Conservation (phyloP, 2,113 vertebrate genomes). For the Prinia subflava region DNA sequence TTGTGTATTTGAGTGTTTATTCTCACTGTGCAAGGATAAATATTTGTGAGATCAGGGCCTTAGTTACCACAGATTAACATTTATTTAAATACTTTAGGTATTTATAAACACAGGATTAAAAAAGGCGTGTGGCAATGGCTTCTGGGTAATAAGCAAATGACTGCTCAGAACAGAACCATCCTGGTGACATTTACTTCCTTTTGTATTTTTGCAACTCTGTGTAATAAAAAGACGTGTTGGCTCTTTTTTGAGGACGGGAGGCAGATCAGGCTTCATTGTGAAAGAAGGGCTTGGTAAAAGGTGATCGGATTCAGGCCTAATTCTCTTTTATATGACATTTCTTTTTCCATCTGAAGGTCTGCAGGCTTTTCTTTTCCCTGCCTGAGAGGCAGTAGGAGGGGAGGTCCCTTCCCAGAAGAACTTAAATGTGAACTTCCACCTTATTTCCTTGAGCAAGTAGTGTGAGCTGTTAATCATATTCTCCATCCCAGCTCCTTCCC, state of each 20-base stretch:
- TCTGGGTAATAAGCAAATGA: slow-evolving; percentile 51
- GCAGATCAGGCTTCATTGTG: not conserved
- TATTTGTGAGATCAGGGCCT: slow-evolving; percentile 25
- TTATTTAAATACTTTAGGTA: slow-evolving; percentile 49
- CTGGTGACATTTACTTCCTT: slow-evolving; percentile 44
- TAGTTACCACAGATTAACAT: not conserved
- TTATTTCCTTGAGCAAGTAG: not conserved
- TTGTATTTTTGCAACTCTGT: slow-evolving; percentile 17
- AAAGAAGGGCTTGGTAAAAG: not conserved
- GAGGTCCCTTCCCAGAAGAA: not conserved
- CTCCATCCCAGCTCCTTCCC: not conserved
- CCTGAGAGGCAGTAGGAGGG: not conserved
- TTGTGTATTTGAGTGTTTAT: not conserved
- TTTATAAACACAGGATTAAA: slow-evolving; percentile 40
- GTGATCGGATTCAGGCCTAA: not conserved
- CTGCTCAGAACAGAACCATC: slow-evolving; percentile 44
- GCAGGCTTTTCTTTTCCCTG: not conserved
- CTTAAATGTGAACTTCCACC: not conserved
- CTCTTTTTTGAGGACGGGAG: not conserved
- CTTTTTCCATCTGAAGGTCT: not conserved
- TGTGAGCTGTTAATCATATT: not conserved
- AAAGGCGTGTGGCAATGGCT: slow-evolving; percentile 1
- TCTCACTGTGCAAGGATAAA: slow-evolving; percentile 7
- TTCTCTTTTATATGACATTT: not conserved
- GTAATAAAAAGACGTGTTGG: not conserved